Conservation (phyloP, 2,113 vertebrate species). For the Mungos mungo region DNA sequence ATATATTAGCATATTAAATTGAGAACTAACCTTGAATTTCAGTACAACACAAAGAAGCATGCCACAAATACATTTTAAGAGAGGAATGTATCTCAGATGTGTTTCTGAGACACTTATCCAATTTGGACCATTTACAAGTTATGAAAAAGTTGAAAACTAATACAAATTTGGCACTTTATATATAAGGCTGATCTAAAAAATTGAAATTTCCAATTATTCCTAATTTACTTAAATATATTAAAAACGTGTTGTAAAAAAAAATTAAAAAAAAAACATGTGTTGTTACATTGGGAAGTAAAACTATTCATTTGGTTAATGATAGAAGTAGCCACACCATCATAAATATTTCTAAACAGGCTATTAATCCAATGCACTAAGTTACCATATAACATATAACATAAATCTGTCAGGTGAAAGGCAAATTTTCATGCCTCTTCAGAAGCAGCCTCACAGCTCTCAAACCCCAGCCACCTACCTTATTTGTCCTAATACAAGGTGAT, state of each 20-base stretch:
- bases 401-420: background rate
- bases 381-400: background rate
- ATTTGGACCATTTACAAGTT: background rate
- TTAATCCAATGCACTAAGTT: background rate
- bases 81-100: background rate
- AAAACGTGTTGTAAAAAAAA: constrained; percentile 20
- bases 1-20: background rate
- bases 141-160: background rate
- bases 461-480: background rate
- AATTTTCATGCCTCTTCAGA: background rate
- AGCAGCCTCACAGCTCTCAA: background rate
- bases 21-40: constrained; percentile 16
- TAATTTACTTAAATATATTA: background rate
- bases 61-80: background rate
- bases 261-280: too few relatives aligned
- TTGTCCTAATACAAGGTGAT: background rate
- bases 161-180: constrained; percentile 2
- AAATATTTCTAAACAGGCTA: background rate
- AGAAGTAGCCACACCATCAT: background rate
- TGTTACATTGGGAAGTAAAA: constrained; percentile 2
- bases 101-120: background rate
- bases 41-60: background rate
- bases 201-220: background rate
- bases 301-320: background rate
- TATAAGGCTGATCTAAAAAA: background rate